Conservation (phyloP, 2,888 invertebrate species). For the Brenthis ino region DNA sequence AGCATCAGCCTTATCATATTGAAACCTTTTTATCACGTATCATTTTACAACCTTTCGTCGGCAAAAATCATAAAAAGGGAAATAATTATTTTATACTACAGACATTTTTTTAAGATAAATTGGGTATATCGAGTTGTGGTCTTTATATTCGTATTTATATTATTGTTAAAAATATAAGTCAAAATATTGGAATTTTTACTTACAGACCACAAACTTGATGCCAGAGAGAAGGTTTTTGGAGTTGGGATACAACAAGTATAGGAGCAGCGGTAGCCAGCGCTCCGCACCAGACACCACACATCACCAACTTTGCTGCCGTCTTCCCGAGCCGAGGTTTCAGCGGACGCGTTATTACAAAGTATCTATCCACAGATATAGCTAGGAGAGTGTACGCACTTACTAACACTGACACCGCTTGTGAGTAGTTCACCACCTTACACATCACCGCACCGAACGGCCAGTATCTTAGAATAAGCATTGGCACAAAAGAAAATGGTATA, state of each 20-base stretch:
- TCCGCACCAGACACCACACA: slow-evolving; percentile 87
- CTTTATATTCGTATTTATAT: neutral
- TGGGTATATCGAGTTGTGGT: too few species aligned
- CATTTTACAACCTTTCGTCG: slow-evolving; percentile 18
- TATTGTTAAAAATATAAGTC: neutral
- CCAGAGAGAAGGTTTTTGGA: slow-evolving; percentile 80
- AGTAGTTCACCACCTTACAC: slow-evolving; percentile 90
- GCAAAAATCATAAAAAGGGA: slow-evolving; percentile 6
- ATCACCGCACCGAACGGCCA: slow-evolving; percentile 94
- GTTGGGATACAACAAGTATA: slow-evolving; percentile 86
- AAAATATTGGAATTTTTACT: slow-evolving; percentile 47
- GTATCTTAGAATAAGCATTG: slow-evolving; percentile 88
- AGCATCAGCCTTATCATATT: slow-evolving; percentile 9
- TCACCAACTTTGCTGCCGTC: slow-evolving; percentile 85
- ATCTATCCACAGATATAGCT: slow-evolving; percentile 94
- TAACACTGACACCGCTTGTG: slow-evolving; percentile 90
- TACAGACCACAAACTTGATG: slow-evolving; percentile 83
- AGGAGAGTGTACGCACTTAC: slow-evolving; percentile 95
- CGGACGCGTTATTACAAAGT: slow-evolving; percentile 95
- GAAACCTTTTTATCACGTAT: slow-evolving; percentile 19
- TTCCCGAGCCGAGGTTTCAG: slow-evolving; percentile 90
- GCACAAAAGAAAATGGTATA: slow-evolving; percentile 94
- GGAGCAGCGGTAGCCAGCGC: slow-evolving; percentile 91
- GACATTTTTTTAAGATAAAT: neutral
- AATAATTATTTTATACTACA: slow-evolving; percentile 10